Evolutionary conservation across 2,113 vertebrate genomes (phyloP), one percentile per base, ranked within the genome.

Genomic region (Fulmarus glacialis): DNA sequence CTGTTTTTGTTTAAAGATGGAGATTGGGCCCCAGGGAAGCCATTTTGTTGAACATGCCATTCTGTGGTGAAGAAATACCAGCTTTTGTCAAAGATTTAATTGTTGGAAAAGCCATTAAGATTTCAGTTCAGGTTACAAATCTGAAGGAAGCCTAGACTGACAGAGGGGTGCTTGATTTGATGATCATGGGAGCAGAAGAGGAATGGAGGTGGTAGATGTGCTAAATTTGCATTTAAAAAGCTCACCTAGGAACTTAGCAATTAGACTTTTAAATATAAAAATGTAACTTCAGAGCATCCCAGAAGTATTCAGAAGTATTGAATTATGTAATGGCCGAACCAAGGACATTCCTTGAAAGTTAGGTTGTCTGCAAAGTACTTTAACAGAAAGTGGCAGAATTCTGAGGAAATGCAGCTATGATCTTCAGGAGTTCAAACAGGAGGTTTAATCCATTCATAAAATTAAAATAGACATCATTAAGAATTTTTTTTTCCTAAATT

Each of bases 211-310:
- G 52, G 90, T 91, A 91, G 95, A 96, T 95, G 89, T 95, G 91
- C 48, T 84, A 89, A 93, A 95, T 97, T 97, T 97, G 90, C 96
- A 97, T 97, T 94, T 97, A 86, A 96, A 97, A 97, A 94, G 90
- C 96, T 96, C 96, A 97, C 93, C 86, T 94, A 97, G 96, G 95
- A 97, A 96, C 92, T 74, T 84, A 83, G 82, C 86, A 96, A 90
- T 97, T 96, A 97, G 93, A 97, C 93, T 96, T 96, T 96, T 96
- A 94, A 96, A 97, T 95, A 94, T 95, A 96, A 97, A 95, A 97
- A 89, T 90, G 60, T 93, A 97, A 95, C 94, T 96, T 92, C 32
- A 86, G 90, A 93, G 63, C 56, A 87, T 97, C 96, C 96, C 97
- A 92, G 87, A 95, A 95, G 95, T 91, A 91, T 95, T 93, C 58